These are phyloP conservation scores for Otocyon megalotis DNA, from an alignment of 2,113 vertebrate genomes.

Conservation along the genomic window DNA sequence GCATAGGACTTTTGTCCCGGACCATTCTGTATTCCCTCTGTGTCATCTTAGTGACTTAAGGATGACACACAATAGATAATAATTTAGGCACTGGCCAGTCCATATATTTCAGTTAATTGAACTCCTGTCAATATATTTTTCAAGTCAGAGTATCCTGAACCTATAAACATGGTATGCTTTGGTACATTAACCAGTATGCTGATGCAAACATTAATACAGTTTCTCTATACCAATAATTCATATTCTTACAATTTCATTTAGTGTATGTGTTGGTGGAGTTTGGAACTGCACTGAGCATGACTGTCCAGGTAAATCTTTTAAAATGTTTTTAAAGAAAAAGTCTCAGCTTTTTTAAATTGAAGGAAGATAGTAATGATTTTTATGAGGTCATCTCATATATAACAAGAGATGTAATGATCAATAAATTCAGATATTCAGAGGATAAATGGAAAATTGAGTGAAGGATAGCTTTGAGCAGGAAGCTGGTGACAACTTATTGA, in stretches of 20 bases:
- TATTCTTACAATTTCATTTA: slow-evolving; percentile 82
- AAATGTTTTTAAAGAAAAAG: slow-evolving; percentile 33
- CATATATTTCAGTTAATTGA: not conserved
- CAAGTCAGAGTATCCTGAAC: slow-evolving; percentile 10
- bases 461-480: not conserved
- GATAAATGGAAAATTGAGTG: slow-evolving; percentile 48
- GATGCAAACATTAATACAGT: not conserved
- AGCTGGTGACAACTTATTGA: slow-evolving; percentile 17
- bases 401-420: not conserved
- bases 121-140: not conserved
- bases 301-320: slow-evolving; percentile 93
- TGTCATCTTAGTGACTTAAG: not conserved
- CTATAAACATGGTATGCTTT: not conserved
- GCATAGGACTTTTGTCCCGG: not conserved
- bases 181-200: not conserved
- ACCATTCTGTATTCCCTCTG: not conserved
- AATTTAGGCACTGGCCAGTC: not conserved
- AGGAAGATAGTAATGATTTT: not conserved
- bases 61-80: not conserved
- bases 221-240: slow-evolving; percentile 54
- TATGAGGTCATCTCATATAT: not conserved
- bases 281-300: slow-evolving; percentile 99
- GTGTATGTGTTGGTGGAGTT: slow-evolving; percentile 94
- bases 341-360: not conserved
- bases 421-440: not conserved